phyloP scores from a whole-genome alignment of 2,888 invertebrate genomes.

The Standfussiana lucernea region DNA sequence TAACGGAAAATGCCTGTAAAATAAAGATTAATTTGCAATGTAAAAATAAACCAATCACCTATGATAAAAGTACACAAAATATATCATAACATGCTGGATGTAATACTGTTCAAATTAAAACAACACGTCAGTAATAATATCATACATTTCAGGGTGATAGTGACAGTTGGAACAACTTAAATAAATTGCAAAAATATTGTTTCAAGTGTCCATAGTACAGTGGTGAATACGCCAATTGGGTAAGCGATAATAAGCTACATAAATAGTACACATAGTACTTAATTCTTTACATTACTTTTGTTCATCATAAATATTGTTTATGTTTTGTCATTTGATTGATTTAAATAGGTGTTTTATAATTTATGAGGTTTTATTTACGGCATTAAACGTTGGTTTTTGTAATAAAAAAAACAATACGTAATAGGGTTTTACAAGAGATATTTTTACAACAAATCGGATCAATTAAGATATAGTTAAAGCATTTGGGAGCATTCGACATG shows the following conservation, averaged over 20 bases:
- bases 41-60: conserved; percentile 71
- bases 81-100: conserved; percentile 59
- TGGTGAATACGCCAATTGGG: conserved; percentile 5
- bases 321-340: not conserved
- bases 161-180: conserved; percentile 21
- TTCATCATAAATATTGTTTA: conserved; percentile 4
- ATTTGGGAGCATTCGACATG: conserved; percentile 43
- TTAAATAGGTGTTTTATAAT: not conserved
- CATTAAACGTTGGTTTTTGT: not conserved
- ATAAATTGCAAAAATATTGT: conserved; percentile 17
- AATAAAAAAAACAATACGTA: conserved; percentile 1
- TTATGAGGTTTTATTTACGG: conserved; percentile 20
- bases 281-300: conserved; percentile 5
- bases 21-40: conserved; percentile 72
- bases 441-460: not conserved
- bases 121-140: conserved; percentile 23
- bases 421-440: not conserved
- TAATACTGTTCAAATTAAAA: conserved; percentile 38
- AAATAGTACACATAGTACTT: conserved; percentile 37
- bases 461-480: conserved; percentile 12
- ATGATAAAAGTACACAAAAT: conserved; percentile 63
- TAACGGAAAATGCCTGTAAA: conserved; percentile 77
- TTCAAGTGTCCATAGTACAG: conserved; percentile 21
- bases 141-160: conserved; percentile 20
- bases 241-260: conserved; percentile 43